Evolutionary conservation across 1,140 invertebrate species (phyloP).

Genomic region (Calephelis virginiensis): DNA sequence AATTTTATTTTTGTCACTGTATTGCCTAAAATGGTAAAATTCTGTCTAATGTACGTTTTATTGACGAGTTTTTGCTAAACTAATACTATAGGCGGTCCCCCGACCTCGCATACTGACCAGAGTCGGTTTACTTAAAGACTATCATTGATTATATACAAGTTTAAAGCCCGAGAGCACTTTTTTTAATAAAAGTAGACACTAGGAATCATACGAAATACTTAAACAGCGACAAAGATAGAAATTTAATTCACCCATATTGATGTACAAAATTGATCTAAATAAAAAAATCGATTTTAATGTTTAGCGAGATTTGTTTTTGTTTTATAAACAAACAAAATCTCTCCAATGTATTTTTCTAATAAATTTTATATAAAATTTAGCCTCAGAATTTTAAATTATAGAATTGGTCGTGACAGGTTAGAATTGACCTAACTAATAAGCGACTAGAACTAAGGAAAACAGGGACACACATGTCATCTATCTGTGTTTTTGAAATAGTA

Average conservation of each 20-base stretch:
- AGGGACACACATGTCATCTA: conserved; percentile 52
- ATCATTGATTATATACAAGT: conserved; percentile 21
- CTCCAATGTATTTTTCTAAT: neutral
- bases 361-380: conserved; percentile 18
- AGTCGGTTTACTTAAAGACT: conserved; percentile 54
- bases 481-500: conserved; percentile 5
- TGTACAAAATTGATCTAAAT: too few relatives aligned
- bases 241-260: too few relatives aligned
- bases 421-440: conserved; percentile 46
- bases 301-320: too few relatives aligned
- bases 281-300: too few relatives aligned
- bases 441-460: conserved; percentile 65
- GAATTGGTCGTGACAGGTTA: neutral
- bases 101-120: conserved; percentile 56
- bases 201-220: neutral
- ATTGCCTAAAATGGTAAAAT: conserved; percentile 18
- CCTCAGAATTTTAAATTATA: conserved; percentile 28
- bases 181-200: neutral
- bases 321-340: neutral
- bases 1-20: conserved; percentile 5
- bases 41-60: conserved; percentile 28
- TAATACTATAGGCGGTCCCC: conserved; percentile 70
- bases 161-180: neutral
- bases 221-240: too few relatives aligned
- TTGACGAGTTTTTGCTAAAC: conserved; percentile 38